phyloP scores from a whole-genome alignment of 2,888 invertebrate genomes.

The Macrosoma leucophasiata region DNA sequence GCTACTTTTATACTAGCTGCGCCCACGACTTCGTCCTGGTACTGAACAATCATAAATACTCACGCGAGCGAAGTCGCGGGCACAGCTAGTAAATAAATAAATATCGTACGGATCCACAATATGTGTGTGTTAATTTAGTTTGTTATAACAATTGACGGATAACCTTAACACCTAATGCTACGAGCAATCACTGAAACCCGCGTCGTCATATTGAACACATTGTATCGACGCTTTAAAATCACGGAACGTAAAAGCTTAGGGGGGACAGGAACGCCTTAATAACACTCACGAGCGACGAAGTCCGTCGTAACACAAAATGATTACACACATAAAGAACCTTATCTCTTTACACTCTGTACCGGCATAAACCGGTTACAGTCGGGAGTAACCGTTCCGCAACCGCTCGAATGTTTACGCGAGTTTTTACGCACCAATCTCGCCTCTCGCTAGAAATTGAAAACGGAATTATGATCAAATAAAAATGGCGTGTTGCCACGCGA shows the following conservation, averaged over 20 bases:
- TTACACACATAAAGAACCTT: slow-evolving; percentile 70
- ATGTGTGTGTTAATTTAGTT: too few relatives aligned
- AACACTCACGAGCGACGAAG: slow-evolving; percentile 55
- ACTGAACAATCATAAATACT: too few relatives aligned
- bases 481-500: slow-evolving; percentile 35
- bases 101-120: too few relatives aligned
- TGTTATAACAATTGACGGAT: too few relatives aligned
- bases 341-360: slow-evolving; percentile 66
- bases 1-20: too few relatives aligned
- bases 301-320: slow-evolving; percentile 65
- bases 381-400: slow-evolving; percentile 57
- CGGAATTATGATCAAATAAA: slow-evolving; percentile 65
- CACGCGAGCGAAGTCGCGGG: too few relatives aligned
- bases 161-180: too few relatives aligned
- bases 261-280: slow-evolving; percentile 47
- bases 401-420: slow-evolving; percentile 67
- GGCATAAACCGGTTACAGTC: slow-evolving; percentile 64
- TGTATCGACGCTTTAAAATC: slow-evolving; percentile 38
- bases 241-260: slow-evolving; percentile 37
- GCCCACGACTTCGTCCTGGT: too few relatives aligned
- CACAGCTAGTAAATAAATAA: too few relatives aligned
- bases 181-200: slow-evolving; percentile 43
- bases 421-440: slow-evolving; percentile 70
- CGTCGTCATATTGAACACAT: slow-evolving; percentile 27
- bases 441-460: slow-evolving; percentile 65